phyloP scores from a whole-genome alignment of 1,140 invertebrate species.

The Chrysomallon squamiferum region DNA sequence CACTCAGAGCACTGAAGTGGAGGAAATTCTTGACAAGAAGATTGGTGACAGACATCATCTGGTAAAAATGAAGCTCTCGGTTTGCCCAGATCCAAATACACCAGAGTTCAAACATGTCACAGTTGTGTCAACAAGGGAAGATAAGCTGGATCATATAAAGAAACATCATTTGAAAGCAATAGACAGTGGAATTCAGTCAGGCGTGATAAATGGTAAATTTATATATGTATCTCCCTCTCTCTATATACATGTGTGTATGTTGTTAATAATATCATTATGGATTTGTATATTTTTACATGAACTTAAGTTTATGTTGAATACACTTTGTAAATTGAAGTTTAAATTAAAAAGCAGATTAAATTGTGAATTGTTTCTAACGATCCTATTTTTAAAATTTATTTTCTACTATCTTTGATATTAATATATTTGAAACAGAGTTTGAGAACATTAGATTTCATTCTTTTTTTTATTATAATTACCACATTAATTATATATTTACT shows the following conservation, averaged over 20 bases:
- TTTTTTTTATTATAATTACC: too few relatives aligned
- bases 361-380: too few relatives aligned
- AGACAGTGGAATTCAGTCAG: constrained; percentile 64
- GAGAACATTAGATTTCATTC: too few relatives aligned
- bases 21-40: constrained; percentile 70
- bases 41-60: constrained; percentile 64
- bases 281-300: background rate
- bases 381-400: too few relatives aligned
- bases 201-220: constrained; percentile 53
- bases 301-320: background rate
- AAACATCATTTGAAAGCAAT: constrained; percentile 64
- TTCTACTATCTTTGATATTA: too few relatives aligned
- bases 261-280: background rate
- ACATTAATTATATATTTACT: too few relatives aligned
- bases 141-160: constrained; percentile 39
- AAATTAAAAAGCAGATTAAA: too few relatives aligned
- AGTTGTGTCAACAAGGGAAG: constrained; percentile 20
- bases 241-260: background rate
- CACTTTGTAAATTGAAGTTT: too few relatives aligned
- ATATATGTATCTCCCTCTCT: background rate
- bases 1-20: constrained; percentile 62
- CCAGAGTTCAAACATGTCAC: constrained; percentile 34
- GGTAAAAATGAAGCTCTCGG: constrained; percentile 41
- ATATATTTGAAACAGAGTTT: too few relatives aligned
- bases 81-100: constrained; percentile 26